Percentiles rank a stretch among this genome's conserved stretches.
Conservation (phyloP, 2,113 vertebrate species). For the Leptodactylus fuscus region DNA sequence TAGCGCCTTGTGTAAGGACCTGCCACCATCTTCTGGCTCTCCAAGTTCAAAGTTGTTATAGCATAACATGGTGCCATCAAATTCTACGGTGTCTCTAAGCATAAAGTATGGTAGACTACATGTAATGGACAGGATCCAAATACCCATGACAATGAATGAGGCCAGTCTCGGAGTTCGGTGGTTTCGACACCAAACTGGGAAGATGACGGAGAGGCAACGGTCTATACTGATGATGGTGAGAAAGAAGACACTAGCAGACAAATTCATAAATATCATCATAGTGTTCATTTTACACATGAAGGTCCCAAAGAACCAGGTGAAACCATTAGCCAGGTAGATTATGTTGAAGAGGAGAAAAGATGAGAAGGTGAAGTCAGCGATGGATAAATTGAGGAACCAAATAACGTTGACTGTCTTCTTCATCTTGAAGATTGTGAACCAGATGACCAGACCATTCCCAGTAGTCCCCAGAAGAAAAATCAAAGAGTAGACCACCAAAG, state of each 20-base stretch:
- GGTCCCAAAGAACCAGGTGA: constrained; percentile 88
- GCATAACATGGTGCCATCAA: constrained; percentile 74
- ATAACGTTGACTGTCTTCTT: constrained; percentile 81
- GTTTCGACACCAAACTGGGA: constrained; percentile 86
- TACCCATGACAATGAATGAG: constrained; percentile 71
- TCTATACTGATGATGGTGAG: constrained; percentile 87
- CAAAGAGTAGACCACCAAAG: constrained; percentile 81
- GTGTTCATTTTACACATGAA: constrained; percentile 88
- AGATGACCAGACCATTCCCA: constrained; percentile 88
- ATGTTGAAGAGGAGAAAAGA: constrained; percentile 83
- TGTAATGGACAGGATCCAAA: constrained; percentile 81
- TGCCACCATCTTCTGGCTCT: constrained; percentile 58
- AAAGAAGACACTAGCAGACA: constrained; percentile 89
- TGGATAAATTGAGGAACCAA: constrained; percentile 86
- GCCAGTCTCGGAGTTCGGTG: constrained; percentile 77
- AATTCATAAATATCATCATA: constrained; percentile 83
- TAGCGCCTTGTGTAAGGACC: constrained; percentile 64
- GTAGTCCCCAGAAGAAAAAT: constrained; percentile 85
- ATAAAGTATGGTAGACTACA: constrained; percentile 82
- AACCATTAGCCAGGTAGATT: constrained; percentile 78
- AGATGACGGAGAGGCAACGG: constrained; percentile 82
- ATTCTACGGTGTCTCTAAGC: constrained; percentile 77
- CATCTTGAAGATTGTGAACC: constrained; percentile 86
- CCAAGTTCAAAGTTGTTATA: constrained; percentile 77
- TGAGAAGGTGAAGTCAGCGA: constrained; percentile 86